Percentiles rank a stretch among this genome's conserved stretches.
These are phyloP conservation scores for Leptura quadrifasciata DNA, from an alignment of 2,888 invertebrate species.

Conservation along the genomic window DNA sequence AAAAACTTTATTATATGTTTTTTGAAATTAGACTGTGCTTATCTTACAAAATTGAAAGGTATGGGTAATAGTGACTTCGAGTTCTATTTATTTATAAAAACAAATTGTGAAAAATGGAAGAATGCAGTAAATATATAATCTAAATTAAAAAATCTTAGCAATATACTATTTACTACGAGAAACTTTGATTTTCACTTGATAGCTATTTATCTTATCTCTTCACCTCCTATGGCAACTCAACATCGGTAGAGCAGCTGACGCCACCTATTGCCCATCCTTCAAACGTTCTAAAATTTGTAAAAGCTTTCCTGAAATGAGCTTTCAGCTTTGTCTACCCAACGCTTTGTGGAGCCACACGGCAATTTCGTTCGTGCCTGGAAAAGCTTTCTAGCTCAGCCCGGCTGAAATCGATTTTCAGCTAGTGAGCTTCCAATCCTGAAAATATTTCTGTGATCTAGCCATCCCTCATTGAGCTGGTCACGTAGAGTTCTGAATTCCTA, in stretches of 20 bases:
- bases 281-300: neutral
- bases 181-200: no score
- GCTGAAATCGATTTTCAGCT: slow-evolving; percentile 34
- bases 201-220: no score
- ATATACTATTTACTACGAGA: no score
- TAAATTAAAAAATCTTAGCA: no score
- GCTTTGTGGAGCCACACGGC: slow-evolving; percentile 6
- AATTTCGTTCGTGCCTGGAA: neutral
- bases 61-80: no score
- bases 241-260: neutral
- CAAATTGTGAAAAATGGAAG: no score
- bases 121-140: no score
- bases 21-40: no score
- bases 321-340: slow-evolving; percentile 13
- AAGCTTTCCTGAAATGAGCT: slow-evolving; percentile 1
- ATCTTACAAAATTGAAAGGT: no score
- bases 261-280: slow-evolving; percentile 12
- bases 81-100: no score
- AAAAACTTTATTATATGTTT: no score
- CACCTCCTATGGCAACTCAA: neutral
- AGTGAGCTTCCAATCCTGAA: slow-evolving; percentile 24
- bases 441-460: slow-evolving; percentile 21
- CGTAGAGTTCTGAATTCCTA: slow-evolving; percentile 42
- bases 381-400: slow-evolving; percentile 7
- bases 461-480: slow-evolving; percentile 31